Base-by-base conservation (phyloP, 2,113 vertebrate genomes). In the Pelodiscus sinensis region DNA sequence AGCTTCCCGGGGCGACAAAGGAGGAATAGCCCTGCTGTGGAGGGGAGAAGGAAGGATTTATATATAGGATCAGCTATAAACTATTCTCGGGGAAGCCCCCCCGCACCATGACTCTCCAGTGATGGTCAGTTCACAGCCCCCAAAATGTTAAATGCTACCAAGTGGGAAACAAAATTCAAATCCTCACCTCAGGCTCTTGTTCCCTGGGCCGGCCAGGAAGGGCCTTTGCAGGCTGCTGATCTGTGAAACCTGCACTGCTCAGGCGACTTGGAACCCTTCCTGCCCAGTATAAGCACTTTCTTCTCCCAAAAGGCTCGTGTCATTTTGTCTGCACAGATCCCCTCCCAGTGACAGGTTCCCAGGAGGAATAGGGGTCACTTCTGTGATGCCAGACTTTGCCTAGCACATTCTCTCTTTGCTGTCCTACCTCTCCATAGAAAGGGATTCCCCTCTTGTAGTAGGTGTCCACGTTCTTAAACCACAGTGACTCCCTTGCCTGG, bases 401-500 rank as follows among this genome's bases (percentile, higher is more conserved):
- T 11, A 58, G 44, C 52, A 56, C 13, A 5, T 56, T 62, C 62
- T 1, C 3, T 90, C n/a, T 80, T 51, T n/a, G 51, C 8, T 38
- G 88, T 94, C 95, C 10, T 88, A 98, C 98, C 93, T 97, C 95
- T 91, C 97, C 98, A 82, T 13, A 81, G 44, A 97, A 98, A 94
- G 97, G 62, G 92, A 98, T 95, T 89, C 97, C 97, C 31, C 97
- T 97, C 87, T 96, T 97, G 87, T 98, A 98, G 89, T 96, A 96
- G 29, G 3, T 0, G 85, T 97, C 97, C 91, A 94, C 90, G 27
- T 97, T 96, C 38, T 85, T 82, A 58, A 98, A 97, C 12, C 3
- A 35, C 31, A 98, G 65, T 16, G 50, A 90, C 29, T 97, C 95
- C 2, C 95, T 94, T 54, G 94, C 65, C 62, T 85, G 60, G 2